Evolutionary conservation across 2,113 vertebrate species (phyloP), one percentile per base, ranked within the genome.

Genomic region (Pteruthius melanotis): DNA sequence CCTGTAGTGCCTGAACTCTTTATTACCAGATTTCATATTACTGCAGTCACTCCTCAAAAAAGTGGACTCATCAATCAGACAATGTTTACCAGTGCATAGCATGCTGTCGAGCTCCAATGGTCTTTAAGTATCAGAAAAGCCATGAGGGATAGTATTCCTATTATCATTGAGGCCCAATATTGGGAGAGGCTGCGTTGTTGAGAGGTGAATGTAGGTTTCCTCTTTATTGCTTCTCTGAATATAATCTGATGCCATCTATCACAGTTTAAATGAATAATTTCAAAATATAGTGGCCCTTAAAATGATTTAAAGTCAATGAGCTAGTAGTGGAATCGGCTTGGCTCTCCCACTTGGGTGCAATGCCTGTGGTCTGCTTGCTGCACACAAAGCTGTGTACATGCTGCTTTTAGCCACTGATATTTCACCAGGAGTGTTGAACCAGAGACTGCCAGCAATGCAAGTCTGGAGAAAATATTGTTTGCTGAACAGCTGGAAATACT

Each of bases 1-100:
- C 31, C 47, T 88, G 64, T 69, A 92, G 66, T 90, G 84, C 85
- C 90, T 97, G 93, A 97, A 95, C 92, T 97, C 90, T 97, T 96
- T 97, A 97, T 97, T 97, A 93, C 74, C 87, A 93, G 94, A 95
- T 96, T 94, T 97, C 90, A 86, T 87, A 94, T 93, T 89, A 82
- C 59, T 96, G 27, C 23, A 97, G 75, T 90, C 77, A 91, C 54
- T 93, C 92, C 66, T 95, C 89, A 86, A 94, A 94, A 89, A 94
- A 96, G 92, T 66, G 77, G 89, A 61, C 82, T 96, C 95, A 97
- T 97, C 96, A 91, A 88, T 98, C 96, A 97, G 91, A 57, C 79
- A 96, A 91, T 93, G 86, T 98, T 97, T 97, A 96, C 96, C 78
- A 94, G 78, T 47, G 39, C 83, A 92, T 82, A 45, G 82, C 60